Evolutionary conservation across 53 echinoderm and acorn worm genomes (phyloP).

Genomic region (Luidia sarsii): DNA sequence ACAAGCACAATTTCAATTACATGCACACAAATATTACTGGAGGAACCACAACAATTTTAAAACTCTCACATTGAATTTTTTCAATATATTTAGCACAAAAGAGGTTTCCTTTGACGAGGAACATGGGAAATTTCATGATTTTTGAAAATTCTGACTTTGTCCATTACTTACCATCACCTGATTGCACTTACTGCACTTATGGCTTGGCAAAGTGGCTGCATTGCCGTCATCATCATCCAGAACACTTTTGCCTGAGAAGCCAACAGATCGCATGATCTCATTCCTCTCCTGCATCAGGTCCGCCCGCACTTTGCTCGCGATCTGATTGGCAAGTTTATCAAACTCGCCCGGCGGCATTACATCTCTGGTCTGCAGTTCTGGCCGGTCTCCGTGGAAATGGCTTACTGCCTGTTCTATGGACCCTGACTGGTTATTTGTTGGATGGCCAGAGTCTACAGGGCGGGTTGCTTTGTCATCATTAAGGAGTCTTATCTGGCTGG

Average conservation of each 20-base stretch:
- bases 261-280: slow-evolving; percentile 47
- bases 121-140: too few species aligned
- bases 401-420: background rate
- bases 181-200: slow-evolving; percentile 80
- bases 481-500: slow-evolving; percentile 27
- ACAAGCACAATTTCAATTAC: too few species aligned
- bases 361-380: slow-evolving; percentile 8
- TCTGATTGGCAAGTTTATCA: slow-evolving; percentile 74
- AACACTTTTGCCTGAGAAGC: slow-evolving; percentile 46
- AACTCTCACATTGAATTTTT: too few species aligned
- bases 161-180: slow-evolving; percentile 93
- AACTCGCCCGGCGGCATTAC: slow-evolving; percentile 66
- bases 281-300: slow-evolving; percentile 66
- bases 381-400: slow-evolving; percentile 51
- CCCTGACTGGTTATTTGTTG: slow-evolving; percentile 41
- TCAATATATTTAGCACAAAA: too few species aligned
- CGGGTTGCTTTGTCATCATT: background rate
- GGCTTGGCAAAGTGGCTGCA: slow-evolving; percentile 19
- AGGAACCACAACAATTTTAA: too few species aligned
- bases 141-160: too few species aligned
- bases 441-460: slow-evolving; percentile 11
- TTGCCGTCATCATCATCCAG: slow-evolving; percentile 48
- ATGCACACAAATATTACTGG: too few species aligned
- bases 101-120: too few species aligned
- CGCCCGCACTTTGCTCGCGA: slow-evolving; percentile 69